Percentiles rank a stretch among this genome's conserved stretches.
Conservation (phyloP, 2,797 vertebrate genomes). For the Acanthiza pusilla region DNA sequence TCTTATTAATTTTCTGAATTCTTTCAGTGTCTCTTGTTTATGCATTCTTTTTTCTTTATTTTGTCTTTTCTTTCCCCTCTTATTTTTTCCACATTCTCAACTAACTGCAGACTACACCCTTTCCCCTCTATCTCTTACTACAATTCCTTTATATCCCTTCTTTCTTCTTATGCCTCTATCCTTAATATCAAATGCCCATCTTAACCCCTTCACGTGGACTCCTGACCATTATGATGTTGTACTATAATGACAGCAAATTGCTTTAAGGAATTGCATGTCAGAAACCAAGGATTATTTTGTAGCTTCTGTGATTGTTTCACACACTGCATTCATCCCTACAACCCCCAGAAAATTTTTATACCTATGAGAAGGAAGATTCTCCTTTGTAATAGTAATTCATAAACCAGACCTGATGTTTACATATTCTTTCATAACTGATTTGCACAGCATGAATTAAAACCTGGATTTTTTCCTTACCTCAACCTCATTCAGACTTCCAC, state of each 20-base stretch:
- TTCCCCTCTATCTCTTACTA: background rate
- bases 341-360: background rate
- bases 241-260: background rate
- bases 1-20: background rate
- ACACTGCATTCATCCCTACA: background rate
- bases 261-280: background rate
- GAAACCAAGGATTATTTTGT: background rate
- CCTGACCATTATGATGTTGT: background rate
- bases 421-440: background rate
- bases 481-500: background rate
- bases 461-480: background rate
- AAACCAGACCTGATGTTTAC: background rate
- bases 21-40: background rate
- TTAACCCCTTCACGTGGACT: background rate
- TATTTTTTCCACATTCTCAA: background rate
- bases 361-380: background rate
- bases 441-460: background rate
- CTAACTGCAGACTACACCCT: background rate
- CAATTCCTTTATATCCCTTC: background rate
- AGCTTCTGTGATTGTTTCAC: background rate
- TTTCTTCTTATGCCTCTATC: background rate
- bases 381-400: background rate
- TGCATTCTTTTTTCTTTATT: background rate
- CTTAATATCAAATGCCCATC: background rate
- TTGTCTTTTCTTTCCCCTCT: background rate